Base-by-base conservation (phyloP, 2,797 vertebrate genomes). In the Sylvilagus floridanus region DNA sequence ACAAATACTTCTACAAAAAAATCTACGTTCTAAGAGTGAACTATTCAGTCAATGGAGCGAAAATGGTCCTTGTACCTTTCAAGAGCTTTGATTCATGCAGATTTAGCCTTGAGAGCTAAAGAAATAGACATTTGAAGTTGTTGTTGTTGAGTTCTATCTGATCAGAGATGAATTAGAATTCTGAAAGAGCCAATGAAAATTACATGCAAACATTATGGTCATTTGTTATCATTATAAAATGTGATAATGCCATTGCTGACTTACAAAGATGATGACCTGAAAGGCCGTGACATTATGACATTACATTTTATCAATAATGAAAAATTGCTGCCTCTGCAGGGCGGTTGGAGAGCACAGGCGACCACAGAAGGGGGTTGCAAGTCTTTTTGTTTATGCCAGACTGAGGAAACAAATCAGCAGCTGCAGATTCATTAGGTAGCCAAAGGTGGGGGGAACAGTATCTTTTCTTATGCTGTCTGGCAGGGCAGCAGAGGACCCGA, bases 251-350 rank as follows among this genome's bases (percentile, higher is more conserved):
- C 98, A 98, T 97, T 97, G 97, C 97, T 98, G 98, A 98, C 98
- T 98, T 98, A 98, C 98, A 98, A 98, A 98, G 98, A 98, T 98
- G 98, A 98, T 98, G 98, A 98, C 98, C 98, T 97, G 96, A 98
- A 98, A 98, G 98, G 98, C 98, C 98, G 93, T 98, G 98, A 98
- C 98, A 98, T 98, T 98, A 98, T 98, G 98, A 98, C 98, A 98
- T 98, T 98, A 98, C 98, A 98, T 98, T 98, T 98, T 98, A 98
- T 98, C 98, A 98, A 98, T 98, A 98, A 98, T 98, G 98, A 98
- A 98, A 98, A 98, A 98, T 98, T 97, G 97, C 98, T 98, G 96
- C 93, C 96, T 98, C 98, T 98, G 96, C 97, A 97, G 98, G 97
- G 96, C 95, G 79, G 96, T 97, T 97, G 97, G 97, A 96, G 91